phyloP scores from a whole-genome alignment of 2,888 invertebrate genomes.

The Schrankia costaestrigalis region DNA sequence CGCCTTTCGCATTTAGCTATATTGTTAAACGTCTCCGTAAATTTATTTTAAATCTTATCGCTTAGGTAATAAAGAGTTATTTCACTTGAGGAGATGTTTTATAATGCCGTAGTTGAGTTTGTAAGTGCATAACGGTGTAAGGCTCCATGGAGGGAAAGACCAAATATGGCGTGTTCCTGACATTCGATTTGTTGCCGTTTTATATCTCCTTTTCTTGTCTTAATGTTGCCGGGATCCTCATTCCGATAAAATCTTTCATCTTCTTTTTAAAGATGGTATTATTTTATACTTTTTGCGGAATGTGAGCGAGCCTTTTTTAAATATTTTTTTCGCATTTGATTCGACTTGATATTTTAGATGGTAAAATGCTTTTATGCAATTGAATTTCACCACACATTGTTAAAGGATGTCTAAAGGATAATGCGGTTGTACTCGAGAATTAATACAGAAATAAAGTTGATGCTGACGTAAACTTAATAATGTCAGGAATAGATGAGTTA shows the following conservation, averaged over 20 bases:
- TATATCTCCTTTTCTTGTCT: constrained; percentile 41
- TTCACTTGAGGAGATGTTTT: constrained; percentile 18
- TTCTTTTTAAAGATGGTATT: constrained; percentile 5
- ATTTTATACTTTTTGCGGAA: constrained; percentile 1
- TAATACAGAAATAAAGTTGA: too few species aligned
- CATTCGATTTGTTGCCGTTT: constrained; percentile 69
- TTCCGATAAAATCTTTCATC: constrained; percentile 18
- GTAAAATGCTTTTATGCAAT: too few species aligned
- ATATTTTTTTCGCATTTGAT: too few species aligned
- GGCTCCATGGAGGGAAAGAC: constrained; percentile 35
- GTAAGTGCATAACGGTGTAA: constrained; percentile 61
- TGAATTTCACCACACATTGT: too few species aligned
- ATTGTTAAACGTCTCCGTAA: constrained; percentile 6
- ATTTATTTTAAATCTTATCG: constrained; percentile 18
- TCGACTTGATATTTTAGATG: too few species aligned
- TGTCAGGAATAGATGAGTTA: too few species aligned
- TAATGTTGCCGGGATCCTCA: constrained; percentile 19
- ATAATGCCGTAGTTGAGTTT: constrained; percentile 21
- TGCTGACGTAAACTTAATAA: too few species aligned
- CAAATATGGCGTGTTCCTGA: constrained; percentile 64
- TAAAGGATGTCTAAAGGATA: too few species aligned
- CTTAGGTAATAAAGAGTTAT: constrained; percentile 14
- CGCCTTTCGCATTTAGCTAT: constrained; percentile 31
- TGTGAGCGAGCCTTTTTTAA: not conserved
- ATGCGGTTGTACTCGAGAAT: too few species aligned